Conservation (phyloP, 2,888 invertebrate genomes). For the Tetropium fuscum region DNA sequence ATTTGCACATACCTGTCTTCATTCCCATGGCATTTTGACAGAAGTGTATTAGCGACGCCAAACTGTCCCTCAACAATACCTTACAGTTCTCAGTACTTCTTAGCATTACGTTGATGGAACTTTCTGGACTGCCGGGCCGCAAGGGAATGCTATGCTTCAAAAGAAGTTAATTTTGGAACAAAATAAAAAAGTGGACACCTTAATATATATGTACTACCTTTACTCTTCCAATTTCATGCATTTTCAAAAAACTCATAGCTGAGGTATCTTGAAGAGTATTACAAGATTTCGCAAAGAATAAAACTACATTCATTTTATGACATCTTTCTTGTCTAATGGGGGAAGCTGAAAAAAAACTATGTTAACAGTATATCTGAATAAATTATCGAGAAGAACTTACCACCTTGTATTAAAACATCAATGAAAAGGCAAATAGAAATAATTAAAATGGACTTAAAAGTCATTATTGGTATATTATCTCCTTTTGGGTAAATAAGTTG, state of each 20-base stretch:
- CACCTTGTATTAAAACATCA: conserved; percentile 8
- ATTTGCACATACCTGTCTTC: conserved; percentile 51
- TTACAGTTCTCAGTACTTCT: conserved; percentile 44
- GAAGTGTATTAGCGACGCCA: conserved; percentile 52
- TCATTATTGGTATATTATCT: conserved; percentile 19
- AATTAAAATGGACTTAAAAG: conserved; percentile 23
- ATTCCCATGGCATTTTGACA: conserved; percentile 53
- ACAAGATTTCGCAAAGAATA: conserved; percentile 48
- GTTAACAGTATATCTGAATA: background rate
- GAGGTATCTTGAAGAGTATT: conserved; percentile 25
- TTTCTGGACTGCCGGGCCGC: background rate
- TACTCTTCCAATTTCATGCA: conserved; percentile 41
- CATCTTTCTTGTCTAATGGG: conserved; percentile 7
- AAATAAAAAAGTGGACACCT: conserved; percentile 9
- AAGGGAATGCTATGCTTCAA: conserved; percentile 7
- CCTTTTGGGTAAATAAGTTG: conserved; percentile 5
- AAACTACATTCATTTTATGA: conserved; percentile 40
- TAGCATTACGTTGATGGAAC: background rate
- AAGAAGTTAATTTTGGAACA: too few relatives aligned
- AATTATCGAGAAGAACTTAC: too few relatives aligned
- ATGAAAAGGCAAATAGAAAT: conserved; percentile 21
- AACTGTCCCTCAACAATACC: conserved; percentile 44
- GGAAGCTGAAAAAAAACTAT: conserved; percentile 18
- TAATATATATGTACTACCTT: too few relatives aligned
- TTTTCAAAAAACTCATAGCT: conserved; percentile 41